These are phyloP conservation scores for Caenorhabditis sulstoni DNA, from an alignment of 2,888 invertebrate genomes.

Conservation along the genomic window DNA sequence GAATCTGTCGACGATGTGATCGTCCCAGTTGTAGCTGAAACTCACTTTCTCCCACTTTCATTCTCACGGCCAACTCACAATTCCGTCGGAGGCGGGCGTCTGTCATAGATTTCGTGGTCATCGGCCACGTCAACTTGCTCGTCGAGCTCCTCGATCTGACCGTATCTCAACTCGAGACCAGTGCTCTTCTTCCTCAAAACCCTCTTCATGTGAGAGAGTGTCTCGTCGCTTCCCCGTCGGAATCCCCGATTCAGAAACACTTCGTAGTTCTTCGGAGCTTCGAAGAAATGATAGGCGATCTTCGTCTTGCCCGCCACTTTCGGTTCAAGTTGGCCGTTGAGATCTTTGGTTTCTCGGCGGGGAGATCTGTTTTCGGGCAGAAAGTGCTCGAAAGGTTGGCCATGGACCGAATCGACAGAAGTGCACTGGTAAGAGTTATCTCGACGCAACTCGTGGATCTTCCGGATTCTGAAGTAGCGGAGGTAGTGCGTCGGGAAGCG, in stretches of 20 bases:
- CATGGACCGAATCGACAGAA: constrained; percentile 4
- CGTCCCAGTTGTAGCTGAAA: constrained; percentile 30
- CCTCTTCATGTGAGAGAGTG: neutral
- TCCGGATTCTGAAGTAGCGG: neutral
- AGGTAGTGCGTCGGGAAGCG: no score
- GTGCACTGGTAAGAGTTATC: constrained; percentile 13
- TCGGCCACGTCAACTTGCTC: neutral
- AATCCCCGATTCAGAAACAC: constrained; percentile 28
- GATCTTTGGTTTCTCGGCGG: constrained; percentile 21
- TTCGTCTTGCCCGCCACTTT: constrained; percentile 8
- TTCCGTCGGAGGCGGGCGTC: neutral
- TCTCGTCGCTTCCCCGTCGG: constrained; percentile 16
- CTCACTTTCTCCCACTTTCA: neutral
- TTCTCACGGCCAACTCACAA: neutral
- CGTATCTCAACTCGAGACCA: no score
- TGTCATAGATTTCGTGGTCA: constrained; percentile 4
- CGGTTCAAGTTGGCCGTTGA: constrained; percentile 1
- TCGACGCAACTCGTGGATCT: neutral
- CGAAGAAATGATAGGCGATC: constrained; percentile 36
- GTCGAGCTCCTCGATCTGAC: no score
- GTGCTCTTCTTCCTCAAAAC: neutral
- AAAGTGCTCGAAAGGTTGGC: constrained; percentile 9
- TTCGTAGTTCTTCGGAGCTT: constrained; percentile 38
- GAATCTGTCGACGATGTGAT: constrained; percentile 15
- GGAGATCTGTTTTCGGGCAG: constrained; percentile 5